Percentiles rank a stretch among this genome's conserved stretches.
Conservation (phyloP, 2,113 vertebrate species). For the Colistium nudipinnis region DNA sequence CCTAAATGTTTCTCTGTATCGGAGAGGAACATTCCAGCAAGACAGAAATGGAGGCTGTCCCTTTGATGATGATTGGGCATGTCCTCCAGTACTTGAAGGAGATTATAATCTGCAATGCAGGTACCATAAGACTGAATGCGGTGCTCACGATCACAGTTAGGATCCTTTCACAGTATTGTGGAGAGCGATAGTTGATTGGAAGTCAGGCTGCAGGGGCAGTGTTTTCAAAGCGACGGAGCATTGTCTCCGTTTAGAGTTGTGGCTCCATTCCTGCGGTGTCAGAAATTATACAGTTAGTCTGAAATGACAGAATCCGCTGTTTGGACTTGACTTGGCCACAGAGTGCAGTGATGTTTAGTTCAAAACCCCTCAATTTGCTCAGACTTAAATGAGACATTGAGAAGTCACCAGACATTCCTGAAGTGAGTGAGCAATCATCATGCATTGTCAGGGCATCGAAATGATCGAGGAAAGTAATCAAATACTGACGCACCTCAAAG, state of each 20-base stretch:
- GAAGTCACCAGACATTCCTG: conserved; percentile 72
- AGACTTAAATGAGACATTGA: conserved; percentile 75
- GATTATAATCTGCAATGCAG: conserved; percentile 66
- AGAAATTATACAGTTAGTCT: conserved; percentile 74
- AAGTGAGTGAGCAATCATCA: conserved; percentile 58
- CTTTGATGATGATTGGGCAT: conserved; percentile 64
- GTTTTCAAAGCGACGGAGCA: conserved; percentile 29
- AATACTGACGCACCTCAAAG: conserved; percentile 29
- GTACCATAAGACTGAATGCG: conserved; percentile 48
- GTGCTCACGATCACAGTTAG: conserved; percentile 41
- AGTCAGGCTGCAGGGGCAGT: conserved; percentile 35
- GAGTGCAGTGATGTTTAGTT: conserved; percentile 62
- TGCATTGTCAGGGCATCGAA: conserved; percentile 25
- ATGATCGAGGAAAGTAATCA: conserved; percentile 43
- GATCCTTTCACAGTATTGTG: conserved; percentile 19
- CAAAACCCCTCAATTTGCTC: conserved; percentile 76
- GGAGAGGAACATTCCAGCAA: conserved; percentile 50
- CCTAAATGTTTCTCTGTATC: conserved; percentile 60
- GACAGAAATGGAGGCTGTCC: conserved; percentile 50
- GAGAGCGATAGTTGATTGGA: conserved; percentile 32
- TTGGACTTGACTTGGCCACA: conserved; percentile 68
- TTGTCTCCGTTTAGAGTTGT: conserved; percentile 64
- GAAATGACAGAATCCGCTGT: conserved; percentile 61
- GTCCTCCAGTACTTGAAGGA: conserved; percentile 57
- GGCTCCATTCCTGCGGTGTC: conserved; percentile 79